Evolutionary conservation across 2,888 invertebrate species (phyloP).

Genomic region (Melolontha melolontha): DNA sequence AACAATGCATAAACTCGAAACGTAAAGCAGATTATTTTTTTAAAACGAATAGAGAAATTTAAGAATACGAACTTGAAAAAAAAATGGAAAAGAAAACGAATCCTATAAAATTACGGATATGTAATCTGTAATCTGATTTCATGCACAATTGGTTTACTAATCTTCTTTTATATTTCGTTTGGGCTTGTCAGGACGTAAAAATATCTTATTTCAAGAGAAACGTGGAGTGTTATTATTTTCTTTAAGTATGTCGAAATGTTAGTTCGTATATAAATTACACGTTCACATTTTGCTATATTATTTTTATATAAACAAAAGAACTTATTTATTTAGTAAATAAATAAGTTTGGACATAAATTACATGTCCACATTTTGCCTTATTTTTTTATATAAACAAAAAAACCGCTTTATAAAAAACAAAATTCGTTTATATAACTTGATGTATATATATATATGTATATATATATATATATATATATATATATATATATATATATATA

Average conservation of each 20-base stretch:
- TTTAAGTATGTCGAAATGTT: background rate
- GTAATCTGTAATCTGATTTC: slow-evolving; percentile 48
- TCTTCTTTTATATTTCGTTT: slow-evolving; percentile 40
- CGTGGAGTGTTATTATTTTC: background rate
- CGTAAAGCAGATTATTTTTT: background rate
- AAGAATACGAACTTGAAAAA: slow-evolving; percentile 1
- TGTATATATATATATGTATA: too few relatives aligned
- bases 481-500: too few relatives aligned
- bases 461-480: too few relatives aligned
- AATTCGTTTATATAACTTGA: too few relatives aligned
- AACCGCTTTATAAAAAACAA: too few relatives aligned
- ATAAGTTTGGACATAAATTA: too few relatives aligned
- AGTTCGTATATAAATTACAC: too few relatives aligned
- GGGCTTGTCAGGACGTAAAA: background rate
- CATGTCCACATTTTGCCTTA: too few relatives aligned
- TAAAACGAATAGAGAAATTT: slow-evolving; percentile 5
- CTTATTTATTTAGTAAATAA: too few relatives aligned
- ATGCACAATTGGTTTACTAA: slow-evolving; percentile 48
- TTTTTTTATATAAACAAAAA: too few relatives aligned
- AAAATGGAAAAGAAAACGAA: slow-evolving; percentile 6
- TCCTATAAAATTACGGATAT: slow-evolving; percentile 27
- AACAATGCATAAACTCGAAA: slow-evolving; percentile 2
- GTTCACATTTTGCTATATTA: too few relatives aligned
- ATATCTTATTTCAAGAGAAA: slow-evolving; percentile 32
- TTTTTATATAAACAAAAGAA: too few relatives aligned